Evolutionary conservation across 2,797 vertebrate species (phyloP).

Genomic region (Vespertilio murinus): DNA sequence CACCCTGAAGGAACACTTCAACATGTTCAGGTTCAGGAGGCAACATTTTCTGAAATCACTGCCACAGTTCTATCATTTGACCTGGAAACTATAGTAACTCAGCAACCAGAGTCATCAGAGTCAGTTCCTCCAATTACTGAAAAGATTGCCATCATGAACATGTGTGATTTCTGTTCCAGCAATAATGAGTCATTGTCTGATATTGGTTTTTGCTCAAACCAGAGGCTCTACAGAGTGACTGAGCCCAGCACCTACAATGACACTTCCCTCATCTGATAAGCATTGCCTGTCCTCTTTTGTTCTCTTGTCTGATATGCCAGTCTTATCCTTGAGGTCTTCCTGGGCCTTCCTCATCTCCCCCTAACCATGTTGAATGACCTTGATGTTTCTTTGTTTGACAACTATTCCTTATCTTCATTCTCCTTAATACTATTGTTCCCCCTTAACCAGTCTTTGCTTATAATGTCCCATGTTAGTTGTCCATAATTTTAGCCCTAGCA

Average conservation of each 20-base stretch:
- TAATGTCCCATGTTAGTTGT: neutral
- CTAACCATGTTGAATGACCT: neutral
- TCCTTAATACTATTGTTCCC: neutral
- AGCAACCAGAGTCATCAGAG: neutral
- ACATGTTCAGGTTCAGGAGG: neutral
- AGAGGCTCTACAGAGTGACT: neutral
- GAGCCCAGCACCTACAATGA: neutral
- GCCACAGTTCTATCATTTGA: neutral
- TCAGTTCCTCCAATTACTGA: neutral
- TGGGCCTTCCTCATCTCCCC: neutral
- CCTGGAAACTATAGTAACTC: neutral
- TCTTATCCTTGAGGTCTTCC: neutral
- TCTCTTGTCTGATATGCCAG: neutral
- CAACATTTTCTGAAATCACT: neutral
- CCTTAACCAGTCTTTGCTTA: neutral
- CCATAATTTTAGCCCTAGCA: neutral
- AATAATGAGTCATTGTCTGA: constrained; percentile 2
- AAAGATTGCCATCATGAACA: too few relatives aligned
- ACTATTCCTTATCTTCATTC: neutral
- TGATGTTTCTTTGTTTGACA: neutral
- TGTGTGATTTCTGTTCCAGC: constrained; percentile 43
- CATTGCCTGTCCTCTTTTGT: neutral
- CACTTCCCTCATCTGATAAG: constrained; percentile 48
- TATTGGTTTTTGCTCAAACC: neutral
- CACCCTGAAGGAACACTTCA: neutral